phyloP scores from a whole-genome alignment of 2,888 invertebrate species.

The Drosophila melanosoma region DNA sequence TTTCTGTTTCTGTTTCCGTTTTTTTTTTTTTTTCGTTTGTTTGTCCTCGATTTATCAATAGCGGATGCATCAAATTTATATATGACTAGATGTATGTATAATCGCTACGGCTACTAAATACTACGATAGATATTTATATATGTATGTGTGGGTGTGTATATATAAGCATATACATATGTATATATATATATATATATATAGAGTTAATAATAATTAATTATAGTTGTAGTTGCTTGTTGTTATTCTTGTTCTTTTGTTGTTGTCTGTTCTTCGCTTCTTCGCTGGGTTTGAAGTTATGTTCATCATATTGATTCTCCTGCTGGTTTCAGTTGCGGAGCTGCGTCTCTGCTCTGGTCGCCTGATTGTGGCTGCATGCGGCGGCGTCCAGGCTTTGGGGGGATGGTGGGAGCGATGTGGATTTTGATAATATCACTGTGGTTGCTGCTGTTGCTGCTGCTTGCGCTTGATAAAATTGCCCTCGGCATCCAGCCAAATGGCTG shows the following conservation, averaged over 20 bases:
- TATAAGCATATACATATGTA: conserved; percentile 49
- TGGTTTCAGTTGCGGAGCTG: conserved; percentile 19
- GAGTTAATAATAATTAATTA: conserved; percentile 50
- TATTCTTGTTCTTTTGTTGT: conserved; percentile 14
- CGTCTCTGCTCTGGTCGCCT: conserved; percentile 18
- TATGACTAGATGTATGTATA: conserved; percentile 76
- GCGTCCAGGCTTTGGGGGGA: conserved; percentile 42
- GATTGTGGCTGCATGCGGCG: conserved; percentile 5
- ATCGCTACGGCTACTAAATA: conserved; percentile 58
- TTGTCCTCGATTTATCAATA: conserved; percentile 29
- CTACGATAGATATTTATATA: conserved; percentile 35
- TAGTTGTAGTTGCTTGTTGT: conserved; percentile 52
- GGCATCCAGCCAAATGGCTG: conserved; percentile 80
- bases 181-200: conserved; percentile 54
- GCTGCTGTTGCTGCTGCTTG: conserved; percentile 38
- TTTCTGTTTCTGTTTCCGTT: background rate
- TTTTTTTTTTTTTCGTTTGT: conserved; percentile 2
- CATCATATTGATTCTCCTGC: conserved; percentile 19
- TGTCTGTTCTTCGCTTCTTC: conserved; percentile 55
- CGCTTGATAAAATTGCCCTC: conserved; percentile 83
- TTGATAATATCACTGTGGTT: conserved; percentile 41
- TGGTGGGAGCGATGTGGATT: conserved; percentile 54
- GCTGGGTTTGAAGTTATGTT: conserved; percentile 74
- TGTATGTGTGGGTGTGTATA: conserved; percentile 35
- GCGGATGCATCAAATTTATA: conserved; percentile 68